Conservation (phyloP, 2,113 vertebrate species). For the Saimiri boliviensis region DNA sequence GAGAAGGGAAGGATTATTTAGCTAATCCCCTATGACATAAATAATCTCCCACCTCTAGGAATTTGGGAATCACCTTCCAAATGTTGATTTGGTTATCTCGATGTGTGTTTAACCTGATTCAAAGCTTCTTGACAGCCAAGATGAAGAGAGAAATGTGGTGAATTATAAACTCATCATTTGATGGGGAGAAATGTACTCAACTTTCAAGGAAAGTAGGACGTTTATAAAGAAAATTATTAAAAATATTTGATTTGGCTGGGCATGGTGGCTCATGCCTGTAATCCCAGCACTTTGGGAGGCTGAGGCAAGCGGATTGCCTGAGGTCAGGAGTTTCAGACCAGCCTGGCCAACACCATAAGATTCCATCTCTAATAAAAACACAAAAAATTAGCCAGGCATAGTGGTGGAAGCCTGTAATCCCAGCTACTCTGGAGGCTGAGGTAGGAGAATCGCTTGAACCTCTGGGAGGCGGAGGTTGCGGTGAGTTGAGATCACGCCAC, state of each 20-base stretch:
- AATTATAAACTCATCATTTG: neutral
- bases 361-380: too few species aligned
- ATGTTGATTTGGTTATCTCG: neutral
- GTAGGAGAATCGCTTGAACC: too few species aligned
- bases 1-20: slow-evolving; percentile 23
- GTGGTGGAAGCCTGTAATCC: too few species aligned
- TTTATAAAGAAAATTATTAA: neutral
- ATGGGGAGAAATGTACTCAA: neutral
- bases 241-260: neutral
- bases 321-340: too few species aligned
- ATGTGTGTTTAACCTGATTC: neutral
- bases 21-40: neutral
- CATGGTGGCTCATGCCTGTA: too few species aligned
- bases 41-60: neutral
- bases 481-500: too few species aligned
- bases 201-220: neutral
- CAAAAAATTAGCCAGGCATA: too few species aligned
- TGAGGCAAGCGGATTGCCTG: too few species aligned
- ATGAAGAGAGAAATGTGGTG: slow-evolving; percentile 46
- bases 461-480: too few species aligned
- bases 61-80: neutral
- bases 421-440: too few species aligned
- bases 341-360: too few species aligned
- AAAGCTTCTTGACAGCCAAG: slow-evolving; percentile 50
- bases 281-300: too few species aligned